phyloP scores from a whole-genome alignment of 2,888 invertebrate genomes.

The Pammene aurita region DNA sequence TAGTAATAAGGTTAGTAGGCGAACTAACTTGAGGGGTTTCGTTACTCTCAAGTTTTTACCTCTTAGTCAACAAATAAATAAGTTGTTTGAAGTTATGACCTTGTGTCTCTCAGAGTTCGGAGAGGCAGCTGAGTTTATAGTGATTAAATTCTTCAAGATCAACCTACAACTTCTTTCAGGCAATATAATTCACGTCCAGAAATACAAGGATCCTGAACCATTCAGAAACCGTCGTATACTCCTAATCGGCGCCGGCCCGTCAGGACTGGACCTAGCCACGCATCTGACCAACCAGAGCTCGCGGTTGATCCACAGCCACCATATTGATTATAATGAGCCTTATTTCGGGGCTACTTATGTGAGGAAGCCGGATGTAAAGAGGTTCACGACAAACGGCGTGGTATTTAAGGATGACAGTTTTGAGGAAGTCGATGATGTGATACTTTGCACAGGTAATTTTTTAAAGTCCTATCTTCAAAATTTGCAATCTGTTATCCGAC shows the following conservation, averaged over 20 bases:
- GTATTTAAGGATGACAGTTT: constrained; percentile 84
- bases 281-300: constrained; percentile 82
- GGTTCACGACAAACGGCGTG: constrained; percentile 76
- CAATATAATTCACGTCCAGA: constrained; percentile 87
- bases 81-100: too few relatives aligned
- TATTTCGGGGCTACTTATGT: constrained; percentile 75
- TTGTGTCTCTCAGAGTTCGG: too few relatives aligned
- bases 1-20: too few relatives aligned
- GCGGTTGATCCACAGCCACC: constrained; percentile 82
- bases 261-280: constrained; percentile 88
- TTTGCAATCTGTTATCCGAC: too few relatives aligned
- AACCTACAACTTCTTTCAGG: constrained; percentile 64
- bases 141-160: too few relatives aligned
- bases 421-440: constrained; percentile 85
- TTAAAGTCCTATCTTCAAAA: too few relatives aligned
- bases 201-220: constrained; percentile 86
- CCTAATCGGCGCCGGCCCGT: constrained; percentile 88
- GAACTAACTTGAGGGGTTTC: too few relatives aligned
- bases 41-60: too few relatives aligned
- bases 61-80: too few relatives aligned
- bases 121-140: too few relatives aligned
- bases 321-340: constrained; percentile 74
- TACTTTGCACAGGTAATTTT: constrained; percentile 87
- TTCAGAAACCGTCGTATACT: constrained; percentile 84
- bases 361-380: constrained; percentile 81